Evolutionary conservation across 2,113 vertebrate genomes (phyloP).

Genomic region (Daphoenositta chrysoptera): DNA sequence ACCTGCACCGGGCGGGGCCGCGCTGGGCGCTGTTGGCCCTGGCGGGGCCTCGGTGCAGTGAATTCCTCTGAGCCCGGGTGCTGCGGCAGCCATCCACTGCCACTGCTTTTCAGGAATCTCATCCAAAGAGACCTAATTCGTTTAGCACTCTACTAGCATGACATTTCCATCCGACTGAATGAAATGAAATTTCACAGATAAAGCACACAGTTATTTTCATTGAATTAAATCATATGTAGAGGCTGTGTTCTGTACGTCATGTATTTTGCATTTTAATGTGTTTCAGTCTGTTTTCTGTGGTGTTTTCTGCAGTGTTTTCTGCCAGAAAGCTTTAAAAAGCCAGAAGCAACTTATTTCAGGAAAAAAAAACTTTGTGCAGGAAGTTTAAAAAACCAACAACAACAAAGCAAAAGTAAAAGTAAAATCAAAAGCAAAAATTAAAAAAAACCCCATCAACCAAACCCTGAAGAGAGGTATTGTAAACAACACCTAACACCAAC

Average conservation of each 20-base stretch:
- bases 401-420: not conserved
- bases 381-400: not conserved
- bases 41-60: not conserved
- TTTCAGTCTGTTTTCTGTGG: not conserved
- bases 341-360: not conserved
- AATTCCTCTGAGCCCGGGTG: not conserved
- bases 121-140: not conserved
- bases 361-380: not conserved
- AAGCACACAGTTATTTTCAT: not conserved
- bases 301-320: no score
- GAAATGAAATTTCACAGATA: not conserved
- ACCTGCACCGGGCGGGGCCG: not conserved
- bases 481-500: not conserved
- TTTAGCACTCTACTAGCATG: not conserved
- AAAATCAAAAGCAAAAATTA: not conserved
- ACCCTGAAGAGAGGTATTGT: accelerated
- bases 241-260: accelerated
- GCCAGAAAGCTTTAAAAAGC: not conserved
- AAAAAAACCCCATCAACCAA: accelerated
- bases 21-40: not conserved
- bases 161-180: not conserved
- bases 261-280: not conserved
- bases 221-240: not conserved
- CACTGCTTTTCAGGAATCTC: not conserved
- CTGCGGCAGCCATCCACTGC: not conserved